Evolutionary conservation across 2,797 vertebrate genomes (phyloP), one percentile per base, ranked within the genome.

Genomic region (Pseudochromis fuscus): DNA sequence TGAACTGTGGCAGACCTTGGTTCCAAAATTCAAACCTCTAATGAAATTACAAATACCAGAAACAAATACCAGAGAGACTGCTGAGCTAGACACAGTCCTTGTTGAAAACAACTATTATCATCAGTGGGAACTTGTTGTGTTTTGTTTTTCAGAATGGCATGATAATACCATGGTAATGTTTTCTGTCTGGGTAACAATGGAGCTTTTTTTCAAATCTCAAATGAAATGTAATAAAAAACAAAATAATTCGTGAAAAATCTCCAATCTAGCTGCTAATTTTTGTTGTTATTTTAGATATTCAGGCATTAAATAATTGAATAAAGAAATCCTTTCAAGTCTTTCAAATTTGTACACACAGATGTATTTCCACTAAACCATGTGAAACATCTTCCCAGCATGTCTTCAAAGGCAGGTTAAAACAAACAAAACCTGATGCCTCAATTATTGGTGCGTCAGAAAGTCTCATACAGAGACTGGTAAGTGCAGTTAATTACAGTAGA

Each of bases 401-500:
- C 89, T 88, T 91, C 91, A 91, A 91, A 93, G 87, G 86, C 88
- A 91, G 89, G 88, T 92, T 89, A 92, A 92, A 93, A 87, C 89
- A 92, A 93, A 92, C 91, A 90, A 86, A 91, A 90, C 82, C 87
- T 90, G 91, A 92, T 89, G 88, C 89, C 90, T 90, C 90, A 92
- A 93, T 92, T 93, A 92, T 86, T 67, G 85, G 85, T 89, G 91
- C 89, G 90, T 91, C 91, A 90, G 83, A 89, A 86, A 89, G 91
- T 93, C 91, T 92, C 91, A 89, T 85, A 87, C 87, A 86, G 86
- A 90, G 89, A 87, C 90, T 87, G 87, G 78, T 91, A 93, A 93
- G 89, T 91, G 91, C 85, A 92, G 86, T 92, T 91, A 93, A 93
- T 92, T 92, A 92, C 90, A 92, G 89, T 90, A 85, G 83, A 90